phyloP scores from a whole-genome alignment of 1,140 invertebrate species.

The Atta colombica region DNA sequence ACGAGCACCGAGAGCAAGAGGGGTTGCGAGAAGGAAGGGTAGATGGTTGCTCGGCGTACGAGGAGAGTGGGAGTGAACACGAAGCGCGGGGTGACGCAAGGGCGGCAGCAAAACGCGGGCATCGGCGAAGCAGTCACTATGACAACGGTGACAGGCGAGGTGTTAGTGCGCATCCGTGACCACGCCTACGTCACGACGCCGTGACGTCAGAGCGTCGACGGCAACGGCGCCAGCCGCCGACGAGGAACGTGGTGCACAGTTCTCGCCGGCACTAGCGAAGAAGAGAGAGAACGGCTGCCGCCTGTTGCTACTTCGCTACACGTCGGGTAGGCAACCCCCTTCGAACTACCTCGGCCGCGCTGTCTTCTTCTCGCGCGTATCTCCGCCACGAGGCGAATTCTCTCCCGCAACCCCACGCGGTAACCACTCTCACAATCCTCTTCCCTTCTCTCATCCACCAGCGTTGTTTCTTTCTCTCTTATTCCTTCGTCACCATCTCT shows the following conservation, averaged over 20 bases:
- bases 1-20: constrained; percentile 33
- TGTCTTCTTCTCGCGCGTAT: constrained; percentile 28
- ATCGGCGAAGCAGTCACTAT: constrained; percentile 85
- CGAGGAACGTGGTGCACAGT: constrained; percentile 79
- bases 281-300: constrained; percentile 75
- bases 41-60: constrained; percentile 74
- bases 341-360: constrained; percentile 57
- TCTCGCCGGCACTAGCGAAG: constrained; percentile 70
- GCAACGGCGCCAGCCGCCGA: constrained; percentile 76
- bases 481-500: constrained; percentile 40
- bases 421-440: constrained; percentile 27
- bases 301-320: constrained; percentile 81
- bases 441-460: neutral
- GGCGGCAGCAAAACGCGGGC: constrained; percentile 79
- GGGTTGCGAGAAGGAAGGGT: constrained; percentile 67
- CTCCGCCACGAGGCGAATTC: constrained; percentile 38
- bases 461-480: constrained; percentile 6
- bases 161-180: constrained; percentile 86
- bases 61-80: constrained; percentile 65
- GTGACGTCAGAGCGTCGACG: constrained; percentile 83
- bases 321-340: constrained; percentile 69
- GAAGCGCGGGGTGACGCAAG: constrained; percentile 71
- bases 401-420: constrained; percentile 63
- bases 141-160: constrained; percentile 86
- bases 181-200: constrained; percentile 85